These are phyloP conservation scores for Steromphala cineraria DNA, from an alignment of 2,888 invertebrate genomes.

Conservation along the genomic window DNA sequence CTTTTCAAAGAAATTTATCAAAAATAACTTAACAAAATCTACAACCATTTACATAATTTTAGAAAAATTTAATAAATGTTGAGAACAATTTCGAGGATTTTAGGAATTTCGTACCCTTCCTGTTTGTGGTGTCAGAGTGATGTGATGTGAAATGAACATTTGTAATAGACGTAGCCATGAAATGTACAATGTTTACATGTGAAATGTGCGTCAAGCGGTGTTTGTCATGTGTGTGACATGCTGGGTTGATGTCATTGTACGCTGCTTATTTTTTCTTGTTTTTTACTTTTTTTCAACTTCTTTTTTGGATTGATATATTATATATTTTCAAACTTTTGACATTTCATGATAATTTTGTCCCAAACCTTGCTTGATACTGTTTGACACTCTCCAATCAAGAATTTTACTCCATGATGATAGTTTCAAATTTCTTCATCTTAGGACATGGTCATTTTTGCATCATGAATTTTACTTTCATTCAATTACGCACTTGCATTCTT, in stretches of 20 bases:
- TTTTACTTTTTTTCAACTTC: neutral
- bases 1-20: too few relatives aligned
- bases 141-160: too few relatives aligned
- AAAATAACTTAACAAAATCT: too few relatives aligned
- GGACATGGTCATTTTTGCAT: slow-evolving; percentile 18
- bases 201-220: neutral
- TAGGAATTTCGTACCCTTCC: too few relatives aligned
- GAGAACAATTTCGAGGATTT: too few relatives aligned
- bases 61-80: too few relatives aligned
- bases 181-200: neutral
- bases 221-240: neutral
- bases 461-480: slow-evolving; percentile 5
- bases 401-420: neutral
- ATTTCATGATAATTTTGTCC: neutral
- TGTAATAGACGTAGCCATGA: too few relatives aligned
- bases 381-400: neutral
- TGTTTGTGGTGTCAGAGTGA: too few relatives aligned
- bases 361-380: neutral
- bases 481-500: slow-evolving; percentile 1
- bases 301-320: neutral
- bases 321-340: neutral
- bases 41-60: too few relatives aligned
- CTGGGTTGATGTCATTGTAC: neutral
- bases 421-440: neutral
- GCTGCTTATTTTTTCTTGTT: neutral